These are phyloP conservation scores for Salvator merianae DNA, from an alignment of 2,113 vertebrate genomes.

Conservation along the genomic window DNA sequence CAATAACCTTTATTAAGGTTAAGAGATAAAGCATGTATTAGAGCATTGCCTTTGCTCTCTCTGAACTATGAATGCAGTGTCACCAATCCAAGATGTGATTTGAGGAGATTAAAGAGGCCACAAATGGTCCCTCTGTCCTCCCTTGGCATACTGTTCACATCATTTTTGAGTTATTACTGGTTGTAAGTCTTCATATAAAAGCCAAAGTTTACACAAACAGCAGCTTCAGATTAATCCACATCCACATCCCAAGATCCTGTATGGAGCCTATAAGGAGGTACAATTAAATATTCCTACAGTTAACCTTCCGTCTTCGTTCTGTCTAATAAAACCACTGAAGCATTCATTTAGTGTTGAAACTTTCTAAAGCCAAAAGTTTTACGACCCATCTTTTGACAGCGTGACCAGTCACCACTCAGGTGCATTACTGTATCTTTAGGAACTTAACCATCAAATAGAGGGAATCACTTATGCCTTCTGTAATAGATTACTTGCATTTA, in stretches of 20 bases:
- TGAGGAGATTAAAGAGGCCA: too few relatives aligned
- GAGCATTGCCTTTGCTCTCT: too few relatives aligned
- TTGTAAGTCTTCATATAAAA: neutral
- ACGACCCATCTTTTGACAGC: neutral
- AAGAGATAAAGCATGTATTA: too few relatives aligned
- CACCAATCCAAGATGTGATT: too few relatives aligned
- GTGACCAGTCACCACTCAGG: conserved; percentile 16
- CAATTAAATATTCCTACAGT: neutral
- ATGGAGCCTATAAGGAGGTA: neutral
- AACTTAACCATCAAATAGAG: conserved; percentile 13
- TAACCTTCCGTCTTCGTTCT: neutral
- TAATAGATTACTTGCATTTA: conserved; percentile 6
- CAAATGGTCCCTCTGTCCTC: too few relatives aligned
- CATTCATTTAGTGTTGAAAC: too few relatives aligned
- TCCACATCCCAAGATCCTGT: neutral
- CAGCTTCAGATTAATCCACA: neutral
- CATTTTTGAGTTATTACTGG: too few relatives aligned
- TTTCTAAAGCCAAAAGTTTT: neutral
- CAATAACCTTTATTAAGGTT: too few relatives aligned
- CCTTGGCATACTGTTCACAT: too few relatives aligned
- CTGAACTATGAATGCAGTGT: too few relatives aligned
- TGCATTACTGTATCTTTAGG: conserved; percentile 25
- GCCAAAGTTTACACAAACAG: neutral
- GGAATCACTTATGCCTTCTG: neutral
- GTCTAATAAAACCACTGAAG: neutral